Base-by-base conservation (phyloP, 1,140 invertebrate genomes). In the Steinernema khuongi region DNA sequence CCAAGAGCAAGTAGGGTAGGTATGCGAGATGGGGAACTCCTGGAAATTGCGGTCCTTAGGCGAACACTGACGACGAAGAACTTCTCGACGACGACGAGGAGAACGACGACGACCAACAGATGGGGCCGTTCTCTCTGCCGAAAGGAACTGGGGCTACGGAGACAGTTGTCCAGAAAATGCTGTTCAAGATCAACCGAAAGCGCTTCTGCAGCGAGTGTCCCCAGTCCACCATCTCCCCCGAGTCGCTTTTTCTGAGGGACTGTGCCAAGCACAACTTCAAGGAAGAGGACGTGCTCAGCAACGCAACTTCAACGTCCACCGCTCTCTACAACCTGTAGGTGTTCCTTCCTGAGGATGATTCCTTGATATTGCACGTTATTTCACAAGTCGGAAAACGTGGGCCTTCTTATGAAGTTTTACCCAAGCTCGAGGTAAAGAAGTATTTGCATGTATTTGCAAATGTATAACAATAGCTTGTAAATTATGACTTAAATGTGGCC, bases 31-130 rank as follows among this genome's bases (percentile, higher is more conserved):
- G n/a, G n/a, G n/a, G n/a, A n/a, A n/a, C n/a, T n/a, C n/a, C n/a
- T n/a, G n/a, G n/a, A n/a, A n/a, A n/a, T n/a, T n/a, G n/a, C n/a
- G n/a, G n/a, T n/a, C n/a, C n/a, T 26, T 60, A 60, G 50, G 22
- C 50, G 4, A 60, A 60, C 50, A 60, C 50, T 14, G 50, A 60
- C 50, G 50, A 60, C 50, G 50, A 60, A 60, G 50, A 60, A 60
- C 50, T 60, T 2, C 7, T 60, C 19, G 50, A 60, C 4, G 50
- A 60, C 50, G 50, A 60, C 50, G 50, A 60, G 26, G 50, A 60
- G 11, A 22, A 22, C 4, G 11, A 7, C 50, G 50, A 60, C 50
- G 50, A 60, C 7, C 50, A 60, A 60, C 50, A n/a, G n/a, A n/a
- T 60, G 11, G 50, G 50, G 4, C 4, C 7, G 14, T 60, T 60